Percentiles rank a stretch among this genome's conserved stretches.
These are phyloP conservation scores for Misgurnus mizolepis DNA, from an alignment of 2,113 vertebrate genomes.

Conservation along the genomic window DNA sequence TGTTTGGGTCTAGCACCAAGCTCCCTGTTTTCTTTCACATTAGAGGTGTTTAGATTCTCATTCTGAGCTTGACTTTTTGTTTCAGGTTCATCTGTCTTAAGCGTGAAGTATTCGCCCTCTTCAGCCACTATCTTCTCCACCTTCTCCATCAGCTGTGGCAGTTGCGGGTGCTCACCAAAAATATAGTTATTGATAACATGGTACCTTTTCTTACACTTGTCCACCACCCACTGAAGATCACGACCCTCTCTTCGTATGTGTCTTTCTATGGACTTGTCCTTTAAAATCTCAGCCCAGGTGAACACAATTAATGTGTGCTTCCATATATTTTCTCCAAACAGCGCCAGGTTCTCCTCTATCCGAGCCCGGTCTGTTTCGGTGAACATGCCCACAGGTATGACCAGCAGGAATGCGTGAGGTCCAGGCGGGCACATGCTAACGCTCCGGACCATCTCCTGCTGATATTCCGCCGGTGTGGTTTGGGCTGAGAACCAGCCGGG, in stretches of 20 bases:
- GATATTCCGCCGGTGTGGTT: constrained; percentile 69
- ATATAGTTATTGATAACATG: constrained; percentile 75
- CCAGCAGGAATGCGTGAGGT: constrained; percentile 76
- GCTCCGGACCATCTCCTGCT: constrained; percentile 71
- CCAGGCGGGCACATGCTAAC: constrained; percentile 71
- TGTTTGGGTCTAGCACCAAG: constrained; percentile 73
- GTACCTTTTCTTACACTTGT: constrained; percentile 74
- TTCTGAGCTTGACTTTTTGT: constrained; percentile 50
- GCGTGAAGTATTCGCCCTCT: constrained; percentile 65
- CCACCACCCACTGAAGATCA: constrained; percentile 73
- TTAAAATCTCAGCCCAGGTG: constrained; percentile 73
- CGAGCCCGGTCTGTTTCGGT: constrained; percentile 70
- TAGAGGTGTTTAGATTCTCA: constrained; percentile 49
- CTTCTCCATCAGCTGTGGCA: constrained; percentile 67
- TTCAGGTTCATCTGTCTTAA: constrained; percentile 52
- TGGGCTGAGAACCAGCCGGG: constrained; percentile 79
- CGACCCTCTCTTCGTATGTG: constrained; percentile 75
- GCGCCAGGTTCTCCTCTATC: constrained; percentile 73
- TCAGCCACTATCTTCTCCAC: constrained; percentile 75
- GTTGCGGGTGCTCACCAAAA: constrained; percentile 72
- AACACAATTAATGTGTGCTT: constrained; percentile 75
- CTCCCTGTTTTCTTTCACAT: constrained; percentile 54
- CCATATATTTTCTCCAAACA: constrained; percentile 74
- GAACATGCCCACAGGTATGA: constrained; percentile 78
- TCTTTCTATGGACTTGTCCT: constrained; percentile 72